Percentiles rank a stretch among this genome's conserved stretches.
These are phyloP conservation scores for Oligia strigilis DNA, from an alignment of 2,888 invertebrate genomes.

Conservation along the genomic window DNA sequence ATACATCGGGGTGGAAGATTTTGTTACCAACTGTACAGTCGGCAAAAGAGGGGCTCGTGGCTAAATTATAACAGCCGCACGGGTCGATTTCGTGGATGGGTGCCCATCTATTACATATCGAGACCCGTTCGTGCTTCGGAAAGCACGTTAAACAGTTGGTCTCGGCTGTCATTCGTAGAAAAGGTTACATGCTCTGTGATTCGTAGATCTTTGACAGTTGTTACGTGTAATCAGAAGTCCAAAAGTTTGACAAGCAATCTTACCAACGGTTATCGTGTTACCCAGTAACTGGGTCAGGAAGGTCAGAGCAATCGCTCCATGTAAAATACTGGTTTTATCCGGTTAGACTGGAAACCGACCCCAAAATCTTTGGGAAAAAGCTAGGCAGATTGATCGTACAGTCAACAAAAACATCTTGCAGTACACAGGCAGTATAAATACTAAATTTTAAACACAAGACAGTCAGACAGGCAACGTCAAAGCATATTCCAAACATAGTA, in stretches of 20 bases:
- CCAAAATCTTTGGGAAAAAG: not conserved
- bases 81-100: not conserved
- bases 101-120: not conserved
- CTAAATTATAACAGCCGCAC: not conserved
- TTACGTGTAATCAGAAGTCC: not conserved
- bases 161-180: not conserved
- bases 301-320: no score
- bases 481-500: no score
- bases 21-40: constrained; percentile 9
- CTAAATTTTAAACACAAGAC: not conserved
- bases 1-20: constrained; percentile 35
- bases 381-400: not conserved
- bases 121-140: not conserved
- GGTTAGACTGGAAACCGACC: not conserved
- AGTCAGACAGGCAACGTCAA: no score
- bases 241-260: not conserved
- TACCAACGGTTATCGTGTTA: not conserved
- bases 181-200: no score
- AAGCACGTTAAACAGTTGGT: not conserved
- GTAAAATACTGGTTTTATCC: not conserved
- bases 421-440: not conserved
- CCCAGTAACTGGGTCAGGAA: not conserved
- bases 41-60: not conserved
- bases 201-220: not conserved
- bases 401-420: not conserved